Conservation (phyloP, 2,888 invertebrate species). For the Synanthedon vespiformis region DNA sequence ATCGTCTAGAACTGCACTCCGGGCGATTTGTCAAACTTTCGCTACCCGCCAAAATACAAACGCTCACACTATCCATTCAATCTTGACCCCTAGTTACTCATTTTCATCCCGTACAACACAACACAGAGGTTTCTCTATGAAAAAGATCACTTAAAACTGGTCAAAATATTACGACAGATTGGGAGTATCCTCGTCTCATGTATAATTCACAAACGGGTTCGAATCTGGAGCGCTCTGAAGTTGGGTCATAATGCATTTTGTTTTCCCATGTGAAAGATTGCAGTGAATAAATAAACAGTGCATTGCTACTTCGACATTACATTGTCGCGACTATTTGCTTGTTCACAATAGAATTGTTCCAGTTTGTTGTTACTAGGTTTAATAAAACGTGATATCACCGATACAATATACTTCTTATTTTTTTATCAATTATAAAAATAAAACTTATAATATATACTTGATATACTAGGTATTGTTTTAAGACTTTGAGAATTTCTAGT, state of each 20-base stretch:
- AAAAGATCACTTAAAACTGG: conserved; percentile 27
- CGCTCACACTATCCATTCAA: conserved; percentile 18
- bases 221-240: conserved; percentile 33
- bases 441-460: no score
- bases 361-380: no score
- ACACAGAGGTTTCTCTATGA: not conserved
- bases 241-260: conserved; percentile 38
- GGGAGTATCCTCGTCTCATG: conserved; percentile 53
- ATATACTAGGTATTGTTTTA: no score
- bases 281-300: conserved; percentile 27
- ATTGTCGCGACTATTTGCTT: no score
- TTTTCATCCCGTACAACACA: not conserved
- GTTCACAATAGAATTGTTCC: no score
- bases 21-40: conserved; percentile 56
- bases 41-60: conserved; percentile 41
- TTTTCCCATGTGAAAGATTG: conserved; percentile 37
- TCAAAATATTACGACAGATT: conserved; percentile 37
- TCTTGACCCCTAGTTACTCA: conserved; percentile 11
- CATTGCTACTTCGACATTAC: no score
- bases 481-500: no score
- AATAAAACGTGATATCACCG: no score
- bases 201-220: conserved; percentile 53
- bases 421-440: no score
- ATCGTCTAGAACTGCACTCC: conserved; percentile 44
- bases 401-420: no score